These are phyloP conservation scores for Adineta ricciae DNA, from an alignment of 2,888 invertebrate species.

Conservation along the genomic window DNA sequence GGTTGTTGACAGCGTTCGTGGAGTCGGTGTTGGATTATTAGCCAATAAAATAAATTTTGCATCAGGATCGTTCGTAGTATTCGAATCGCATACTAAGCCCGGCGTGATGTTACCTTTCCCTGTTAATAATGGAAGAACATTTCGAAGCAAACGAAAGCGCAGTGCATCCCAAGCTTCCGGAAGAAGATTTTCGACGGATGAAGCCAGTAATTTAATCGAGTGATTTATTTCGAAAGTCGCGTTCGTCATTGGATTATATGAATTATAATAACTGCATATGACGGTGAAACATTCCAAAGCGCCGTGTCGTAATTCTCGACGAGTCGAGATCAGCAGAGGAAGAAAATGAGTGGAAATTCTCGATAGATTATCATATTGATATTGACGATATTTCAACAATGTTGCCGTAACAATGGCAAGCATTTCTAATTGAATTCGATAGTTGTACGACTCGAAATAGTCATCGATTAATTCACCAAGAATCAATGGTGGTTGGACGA, in stretches of 20 bases:
- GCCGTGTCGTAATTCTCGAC: constrained; percentile 13
- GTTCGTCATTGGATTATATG: background rate
- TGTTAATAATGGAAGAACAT: background rate
- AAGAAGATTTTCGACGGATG: background rate
- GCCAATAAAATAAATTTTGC: background rate
- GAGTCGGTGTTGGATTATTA: background rate
- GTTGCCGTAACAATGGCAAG: constrained; percentile 6
- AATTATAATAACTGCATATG: background rate
- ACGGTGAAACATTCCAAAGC: constrained; percentile 8
- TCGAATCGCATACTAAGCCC: background rate
- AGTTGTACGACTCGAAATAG: background rate
- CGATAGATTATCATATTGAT: background rate
- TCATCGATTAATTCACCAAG: constrained; percentile 1
- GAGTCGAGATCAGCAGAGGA: background rate
- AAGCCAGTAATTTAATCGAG: background rate
- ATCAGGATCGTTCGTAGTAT: background rate
- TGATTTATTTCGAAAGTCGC: background rate
- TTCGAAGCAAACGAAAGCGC: background rate
- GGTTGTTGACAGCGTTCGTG: background rate
- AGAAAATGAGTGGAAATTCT: background rate
- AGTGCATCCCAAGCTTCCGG: background rate
- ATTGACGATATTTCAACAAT: background rate
- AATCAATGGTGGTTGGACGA: background rate
- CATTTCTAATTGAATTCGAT: constrained; percentile 13
- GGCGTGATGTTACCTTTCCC: constrained; percentile 1